phyloP scores from a whole-genome alignment of 2,888 invertebrate species.

The Leucania comma region DNA sequence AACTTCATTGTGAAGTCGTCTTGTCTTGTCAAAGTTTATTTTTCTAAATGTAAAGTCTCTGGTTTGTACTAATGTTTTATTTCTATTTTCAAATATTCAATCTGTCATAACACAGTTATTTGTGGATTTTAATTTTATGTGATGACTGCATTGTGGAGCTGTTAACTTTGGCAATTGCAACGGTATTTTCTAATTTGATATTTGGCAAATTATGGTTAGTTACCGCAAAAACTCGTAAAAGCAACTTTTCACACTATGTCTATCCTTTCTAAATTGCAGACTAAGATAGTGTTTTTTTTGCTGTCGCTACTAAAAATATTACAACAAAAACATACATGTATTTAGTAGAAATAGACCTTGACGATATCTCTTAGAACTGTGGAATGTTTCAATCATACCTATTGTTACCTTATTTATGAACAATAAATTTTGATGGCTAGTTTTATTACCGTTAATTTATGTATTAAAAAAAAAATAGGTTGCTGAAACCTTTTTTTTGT shows the following conservation, averaged over 20 bases:
- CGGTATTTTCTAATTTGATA: conserved; percentile 8
- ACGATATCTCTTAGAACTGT: conserved; percentile 44
- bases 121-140: conserved; percentile 28
- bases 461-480: not conserved
- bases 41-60: conserved; percentile 29
- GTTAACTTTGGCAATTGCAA: conserved; percentile 10
- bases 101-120: conserved; percentile 42
- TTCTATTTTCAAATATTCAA: conserved; percentile 29
- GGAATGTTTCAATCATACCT: conserved; percentile 55
- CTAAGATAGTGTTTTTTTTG: conserved; percentile 20
- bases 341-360: conserved; percentile 46
- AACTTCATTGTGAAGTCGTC: conserved; percentile 41
- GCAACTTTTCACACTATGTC: not conserved
- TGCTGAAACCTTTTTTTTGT: not conserved
- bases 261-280: conserved; percentile 23
- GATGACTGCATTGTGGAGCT: conserved; percentile 15
- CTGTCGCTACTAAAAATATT: conserved; percentile 40
- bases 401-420: conserved; percentile 49
- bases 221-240: conserved; percentile 18
- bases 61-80: conserved; percentile 27
- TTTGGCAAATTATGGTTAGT: conserved; percentile 33
- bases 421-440: conserved; percentile 8
- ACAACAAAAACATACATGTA: conserved; percentile 57
- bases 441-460: not conserved
- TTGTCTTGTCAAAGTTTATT: conserved; percentile 38